A percentile compares a stretch with the other conserved stretches of the same genome.
These are phyloP conservation scores for Astreopora myriophthalma DNA, from an alignment of 64 coral and sea anemone genomes.

Conservation along the genomic window DNA sequence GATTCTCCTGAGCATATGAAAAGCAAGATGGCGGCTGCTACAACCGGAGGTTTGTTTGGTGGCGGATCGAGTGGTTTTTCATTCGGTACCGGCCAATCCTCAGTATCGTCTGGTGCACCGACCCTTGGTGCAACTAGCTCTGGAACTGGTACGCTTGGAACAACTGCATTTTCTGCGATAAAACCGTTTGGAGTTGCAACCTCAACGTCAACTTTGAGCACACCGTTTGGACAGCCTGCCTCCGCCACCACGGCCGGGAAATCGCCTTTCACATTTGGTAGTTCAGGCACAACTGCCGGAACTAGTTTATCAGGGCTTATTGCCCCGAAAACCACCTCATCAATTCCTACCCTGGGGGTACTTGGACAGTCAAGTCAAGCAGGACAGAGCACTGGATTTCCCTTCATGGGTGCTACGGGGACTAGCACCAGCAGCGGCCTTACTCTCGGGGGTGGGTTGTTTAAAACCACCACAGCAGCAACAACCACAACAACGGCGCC, in stretches of 20 bases:
- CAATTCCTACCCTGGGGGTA: slow-evolving; percentile 13
- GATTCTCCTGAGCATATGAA: background rate
- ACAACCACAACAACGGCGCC: slow-evolving; percentile 37
- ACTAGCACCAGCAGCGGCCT: background rate
- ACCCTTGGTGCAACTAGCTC: background rate
- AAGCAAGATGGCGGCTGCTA: slow-evolving; percentile 72
- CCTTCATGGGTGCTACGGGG: background rate
- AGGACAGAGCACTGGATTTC: slow-evolving; percentile 10
- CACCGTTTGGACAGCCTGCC: slow-evolving; percentile 6
- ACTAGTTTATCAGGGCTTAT: slow-evolving; percentile 14
- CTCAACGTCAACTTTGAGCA: background rate
- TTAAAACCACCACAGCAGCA: slow-evolving; percentile 17
- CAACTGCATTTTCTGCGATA: slow-evolving; percentile 42
- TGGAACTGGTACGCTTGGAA: background rate
- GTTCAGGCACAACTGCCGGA: background rate
- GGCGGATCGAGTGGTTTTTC: slow-evolving; percentile 9
- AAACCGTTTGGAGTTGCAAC: slow-evolving; percentile 39
- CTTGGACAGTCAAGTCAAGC: slow-evolving; percentile 35
- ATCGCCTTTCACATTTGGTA: slow-evolving; percentile 38
- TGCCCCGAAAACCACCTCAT: slow-evolving; percentile 15
- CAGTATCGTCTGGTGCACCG: slow-evolving; percentile 15
- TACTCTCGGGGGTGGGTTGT: background rate
- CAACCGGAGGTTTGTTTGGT: slow-evolving; percentile 34
- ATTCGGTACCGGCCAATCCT: background rate
- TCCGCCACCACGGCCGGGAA: background rate